A percentile compares a stretch with the other conserved stretches of the same genome.
Conservation (phyloP, 2,888 invertebrate genomes). For the Cephonodes hylas region DNA sequence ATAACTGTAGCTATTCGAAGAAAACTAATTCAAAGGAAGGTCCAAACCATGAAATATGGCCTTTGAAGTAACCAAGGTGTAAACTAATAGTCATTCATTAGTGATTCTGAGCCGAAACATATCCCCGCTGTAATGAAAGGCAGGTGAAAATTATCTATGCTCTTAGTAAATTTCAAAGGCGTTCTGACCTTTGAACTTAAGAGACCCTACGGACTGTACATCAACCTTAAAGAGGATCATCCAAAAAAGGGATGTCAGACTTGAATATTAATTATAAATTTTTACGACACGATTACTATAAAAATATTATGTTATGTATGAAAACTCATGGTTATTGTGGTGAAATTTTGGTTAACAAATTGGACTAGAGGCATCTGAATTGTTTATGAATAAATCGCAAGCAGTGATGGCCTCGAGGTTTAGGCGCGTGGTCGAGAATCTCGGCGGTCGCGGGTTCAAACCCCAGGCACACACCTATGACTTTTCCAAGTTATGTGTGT, state of each 20-base stretch:
- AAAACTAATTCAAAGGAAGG: not conserved
- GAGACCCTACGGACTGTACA: not conserved
- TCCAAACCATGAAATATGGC: not conserved
- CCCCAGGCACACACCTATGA: no score
- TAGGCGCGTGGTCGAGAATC: no score
- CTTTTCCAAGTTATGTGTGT: no score
- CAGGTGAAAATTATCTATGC: not conserved
- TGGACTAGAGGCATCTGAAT: no score
- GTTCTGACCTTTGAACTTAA: not conserved
- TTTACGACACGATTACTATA: not conserved
- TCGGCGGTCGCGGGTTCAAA: no score
- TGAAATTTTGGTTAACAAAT: no score
- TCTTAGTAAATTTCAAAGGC: constrained; percentile 7
- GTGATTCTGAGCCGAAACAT: not conserved
- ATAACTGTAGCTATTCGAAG: no score
- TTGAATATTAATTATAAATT: constrained; percentile 1
- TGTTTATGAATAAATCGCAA: no score
- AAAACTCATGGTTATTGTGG: no score
- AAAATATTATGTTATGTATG: no score
- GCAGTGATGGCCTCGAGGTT: no score
- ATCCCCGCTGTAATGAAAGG: not conserved
- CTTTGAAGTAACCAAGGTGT: not conserved
- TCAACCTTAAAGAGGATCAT: not conserved
- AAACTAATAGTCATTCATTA: not conserved
- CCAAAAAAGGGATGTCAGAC: not conserved